Percentiles rank a stretch among this genome's conserved stretches.
Evolutionary conservation across 2,113 vertebrate species (phyloP).

Genomic region (Tenrec ecaudatus): DNA sequence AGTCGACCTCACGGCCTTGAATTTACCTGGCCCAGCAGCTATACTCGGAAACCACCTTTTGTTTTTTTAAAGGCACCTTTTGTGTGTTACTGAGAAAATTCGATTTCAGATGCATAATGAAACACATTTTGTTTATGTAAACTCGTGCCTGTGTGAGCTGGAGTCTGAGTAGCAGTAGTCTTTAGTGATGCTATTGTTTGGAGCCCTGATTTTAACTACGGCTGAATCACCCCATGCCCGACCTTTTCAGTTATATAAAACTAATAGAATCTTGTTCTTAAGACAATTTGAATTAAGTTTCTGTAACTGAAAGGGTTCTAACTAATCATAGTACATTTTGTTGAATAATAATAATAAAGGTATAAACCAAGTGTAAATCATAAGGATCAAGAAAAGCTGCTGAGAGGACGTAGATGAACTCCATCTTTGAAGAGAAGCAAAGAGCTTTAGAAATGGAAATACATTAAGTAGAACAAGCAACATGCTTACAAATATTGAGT

Average conservation of each 20-base stretch:
- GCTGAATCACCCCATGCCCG: neutral
- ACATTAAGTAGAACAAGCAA: neutral
- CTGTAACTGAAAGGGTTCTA: neutral
- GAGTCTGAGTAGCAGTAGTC: too few species aligned
- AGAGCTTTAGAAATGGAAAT: neutral
- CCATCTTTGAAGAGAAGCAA: neutral
- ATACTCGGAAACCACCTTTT: too few species aligned
- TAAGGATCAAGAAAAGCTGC: neutral
- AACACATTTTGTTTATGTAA: too few species aligned
- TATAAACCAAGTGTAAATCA: neutral
- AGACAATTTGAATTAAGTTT: neutral
- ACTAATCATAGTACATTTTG: neutral
- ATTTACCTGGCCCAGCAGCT: too few species aligned
- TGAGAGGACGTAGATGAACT: neutral
- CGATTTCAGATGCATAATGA: too few species aligned
- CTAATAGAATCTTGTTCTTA: neutral
- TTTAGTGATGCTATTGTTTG: neutral
- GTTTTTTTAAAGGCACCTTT: too few species aligned
- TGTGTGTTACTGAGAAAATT: too few species aligned
- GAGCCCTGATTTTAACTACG: neutral
- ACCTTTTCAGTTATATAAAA: neutral
- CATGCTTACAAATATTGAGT: neutral
- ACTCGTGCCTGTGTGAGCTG: too few species aligned
- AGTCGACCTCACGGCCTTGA: too few species aligned
- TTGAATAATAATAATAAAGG: neutral